These are phyloP conservation scores for Apamea anceps DNA, from an alignment of 2,888 invertebrate species.

Conservation along the genomic window DNA sequence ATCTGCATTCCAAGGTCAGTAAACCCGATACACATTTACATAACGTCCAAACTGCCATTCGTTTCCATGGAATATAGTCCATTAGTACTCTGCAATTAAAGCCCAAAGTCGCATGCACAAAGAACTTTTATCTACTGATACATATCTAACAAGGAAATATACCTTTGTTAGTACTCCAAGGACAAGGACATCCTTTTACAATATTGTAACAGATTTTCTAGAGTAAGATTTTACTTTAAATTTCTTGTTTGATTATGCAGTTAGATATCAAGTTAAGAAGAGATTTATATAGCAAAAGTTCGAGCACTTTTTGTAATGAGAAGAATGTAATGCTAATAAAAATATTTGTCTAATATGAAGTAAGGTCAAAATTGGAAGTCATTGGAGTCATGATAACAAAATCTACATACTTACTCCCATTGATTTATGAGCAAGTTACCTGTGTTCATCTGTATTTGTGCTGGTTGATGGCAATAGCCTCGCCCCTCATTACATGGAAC, in stretches of 20 bases:
- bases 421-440: not conserved
- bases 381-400: not conserved
- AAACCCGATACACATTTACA: not conserved
- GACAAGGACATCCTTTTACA: conserved; percentile 11
- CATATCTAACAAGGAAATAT: conserved; percentile 16
- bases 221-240: not conserved
- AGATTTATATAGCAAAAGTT: not conserved
- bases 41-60: not conserved
- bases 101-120: conserved; percentile 33
- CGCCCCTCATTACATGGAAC: no score
- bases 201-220: not conserved
- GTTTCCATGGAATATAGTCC: conserved; percentile 1
- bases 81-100: not conserved
- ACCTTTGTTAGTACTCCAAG: conserved; percentile 28
- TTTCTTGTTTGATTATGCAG: not conserved
- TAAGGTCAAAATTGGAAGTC: not conserved
- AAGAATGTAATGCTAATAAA: not conserved
- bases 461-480: no score
- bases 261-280: not conserved
- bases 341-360: not conserved
- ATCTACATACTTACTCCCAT: not conserved
- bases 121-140: conserved; percentile 14
- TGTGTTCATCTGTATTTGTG: not conserved
- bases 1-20: conserved; percentile 25
- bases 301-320: not conserved